Evolutionary conservation across 2,113 vertebrate species (phyloP).

Genomic region (Poicephalus meyeri): DNA sequence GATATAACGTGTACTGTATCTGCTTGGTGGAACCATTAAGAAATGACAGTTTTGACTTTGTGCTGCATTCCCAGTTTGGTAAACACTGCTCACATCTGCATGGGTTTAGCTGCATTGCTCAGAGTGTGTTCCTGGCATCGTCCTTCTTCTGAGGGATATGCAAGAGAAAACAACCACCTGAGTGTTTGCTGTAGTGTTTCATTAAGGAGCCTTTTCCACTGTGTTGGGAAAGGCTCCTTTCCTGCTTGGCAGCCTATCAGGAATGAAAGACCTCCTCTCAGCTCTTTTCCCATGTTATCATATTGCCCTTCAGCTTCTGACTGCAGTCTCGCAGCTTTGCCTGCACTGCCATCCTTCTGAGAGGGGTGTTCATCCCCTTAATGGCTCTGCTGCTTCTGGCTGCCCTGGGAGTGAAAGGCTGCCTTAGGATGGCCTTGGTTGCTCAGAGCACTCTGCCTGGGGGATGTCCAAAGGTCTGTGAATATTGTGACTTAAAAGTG

Average conservation of each 20-base stretch:
- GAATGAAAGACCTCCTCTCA: not conserved
- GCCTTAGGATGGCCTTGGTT: not conserved
- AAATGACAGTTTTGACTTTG: not conserved
- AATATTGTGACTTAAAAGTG: not conserved
- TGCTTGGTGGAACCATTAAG: not conserved
- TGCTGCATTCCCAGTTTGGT: not conserved
- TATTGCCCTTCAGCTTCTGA: not conserved
- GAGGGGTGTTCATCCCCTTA: not conserved
- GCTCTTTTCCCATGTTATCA: not conserved
- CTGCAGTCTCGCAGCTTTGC: not conserved
- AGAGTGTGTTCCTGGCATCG: not conserved
- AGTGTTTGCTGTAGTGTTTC: not conserved
- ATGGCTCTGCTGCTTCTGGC: not conserved
- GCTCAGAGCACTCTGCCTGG: not conserved
- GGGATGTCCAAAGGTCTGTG: not conserved
- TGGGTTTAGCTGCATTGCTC: not conserved
- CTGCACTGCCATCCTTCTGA: not conserved
- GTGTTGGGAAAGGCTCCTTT: not conserved
- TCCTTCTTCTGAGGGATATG: not conserved
- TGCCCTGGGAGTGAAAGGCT: not conserved
- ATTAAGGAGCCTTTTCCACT: not conserved
- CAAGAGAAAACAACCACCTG: not conserved
- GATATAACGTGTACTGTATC: not conserved
- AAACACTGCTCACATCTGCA: not conserved
- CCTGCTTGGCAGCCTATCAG: not conserved